These are phyloP conservation scores for Trypoxylon attenuatum DNA, from an alignment of 2,888 invertebrate species.

Conservation along the genomic window DNA sequence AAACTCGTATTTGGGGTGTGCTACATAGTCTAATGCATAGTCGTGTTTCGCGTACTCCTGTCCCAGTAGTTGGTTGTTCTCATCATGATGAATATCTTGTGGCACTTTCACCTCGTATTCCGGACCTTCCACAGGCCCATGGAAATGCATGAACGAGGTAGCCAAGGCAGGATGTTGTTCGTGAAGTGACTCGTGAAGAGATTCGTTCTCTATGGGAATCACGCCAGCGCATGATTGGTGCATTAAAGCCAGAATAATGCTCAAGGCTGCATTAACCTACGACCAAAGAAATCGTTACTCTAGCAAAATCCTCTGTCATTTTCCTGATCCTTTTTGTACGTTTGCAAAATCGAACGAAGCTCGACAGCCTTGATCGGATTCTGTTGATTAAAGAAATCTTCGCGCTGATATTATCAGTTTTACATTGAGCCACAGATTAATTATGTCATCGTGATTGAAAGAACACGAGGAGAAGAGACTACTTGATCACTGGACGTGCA, in stretches of 20 bases:
- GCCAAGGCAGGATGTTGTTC: constrained; percentile 59
- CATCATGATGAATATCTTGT: constrained; percentile 54
- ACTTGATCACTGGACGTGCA: too few species aligned
- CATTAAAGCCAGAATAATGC: constrained; percentile 34
- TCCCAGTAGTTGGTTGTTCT: constrained; percentile 55
- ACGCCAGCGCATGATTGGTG: constrained; percentile 44
- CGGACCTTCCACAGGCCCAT: constrained; percentile 71
- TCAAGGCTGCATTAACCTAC: constrained; percentile 43
- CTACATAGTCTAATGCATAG: constrained; percentile 65
- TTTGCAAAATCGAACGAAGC: not conserved
- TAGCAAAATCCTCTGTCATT: too few species aligned
- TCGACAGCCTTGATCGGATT: too few species aligned
- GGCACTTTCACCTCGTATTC: constrained; percentile 70
- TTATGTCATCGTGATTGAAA: too few species aligned
- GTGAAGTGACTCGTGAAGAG: constrained; percentile 32
- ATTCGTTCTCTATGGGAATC: constrained; percentile 33
- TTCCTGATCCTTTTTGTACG: not conserved
- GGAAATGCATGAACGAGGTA: constrained; percentile 69
- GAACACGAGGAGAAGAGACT: too few species aligned
- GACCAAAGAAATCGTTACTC: constrained; percentile 26
- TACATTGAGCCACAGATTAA: too few species aligned
- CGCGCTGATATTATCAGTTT: too few species aligned
- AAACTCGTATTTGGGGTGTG: constrained; percentile 69
- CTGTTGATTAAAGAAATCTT: too few species aligned
- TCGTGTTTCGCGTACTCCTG: constrained; percentile 47